Evolutionary conservation across 2,797 vertebrate species (phyloP), one percentile per base, ranked within the genome.

Genomic region (Amphiprion clarkii): DNA sequence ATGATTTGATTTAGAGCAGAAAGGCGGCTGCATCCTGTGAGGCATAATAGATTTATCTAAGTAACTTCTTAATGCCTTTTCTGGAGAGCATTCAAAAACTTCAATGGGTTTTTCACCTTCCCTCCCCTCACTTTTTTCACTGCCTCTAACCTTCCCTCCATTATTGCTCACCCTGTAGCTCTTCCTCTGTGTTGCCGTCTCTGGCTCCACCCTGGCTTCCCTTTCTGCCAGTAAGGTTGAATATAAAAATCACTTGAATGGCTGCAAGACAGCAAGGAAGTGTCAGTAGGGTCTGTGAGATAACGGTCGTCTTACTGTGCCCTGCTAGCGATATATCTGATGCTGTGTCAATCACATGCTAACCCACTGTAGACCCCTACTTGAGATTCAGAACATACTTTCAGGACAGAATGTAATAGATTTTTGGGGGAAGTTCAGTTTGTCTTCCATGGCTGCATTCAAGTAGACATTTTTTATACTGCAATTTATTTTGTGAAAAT

Each of bases 61-160:
- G 89, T 91, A 92, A 92, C 89, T 89, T 88, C 90, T 85, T 92
- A 92, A 94, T 94, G 93, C 79, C 69, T 92, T 93, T 92, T 90
- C 84, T 94, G 91, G 92, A 94, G 62, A 71, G 57, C 61, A 44
- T 88, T 91, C 87, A 92, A 90, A 90, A 75, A 36, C 58, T 82
- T 55, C 62, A 77, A 84, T 79, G 74, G 84, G 82, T 91, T 87
- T 87, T 65, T 57, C 29, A 59, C 46, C 59, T 44, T 10, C 63
- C 19, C 49, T 19, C n/a, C 25, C 16, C 5, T 13, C 13, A 21
- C n/a, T 57, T 67, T 27, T 71, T 56, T 23, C 6, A 0, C 71
- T 66, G 42, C 52, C 71, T 73, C 68, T 60, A 44, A 65, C 68
- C 66, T 62, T 81, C 53, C 52, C 51, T 77, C 56, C 23, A 57